Base-by-base conservation (phyloP, 1,140 invertebrate species). In the Drosophila elegans region DNA sequence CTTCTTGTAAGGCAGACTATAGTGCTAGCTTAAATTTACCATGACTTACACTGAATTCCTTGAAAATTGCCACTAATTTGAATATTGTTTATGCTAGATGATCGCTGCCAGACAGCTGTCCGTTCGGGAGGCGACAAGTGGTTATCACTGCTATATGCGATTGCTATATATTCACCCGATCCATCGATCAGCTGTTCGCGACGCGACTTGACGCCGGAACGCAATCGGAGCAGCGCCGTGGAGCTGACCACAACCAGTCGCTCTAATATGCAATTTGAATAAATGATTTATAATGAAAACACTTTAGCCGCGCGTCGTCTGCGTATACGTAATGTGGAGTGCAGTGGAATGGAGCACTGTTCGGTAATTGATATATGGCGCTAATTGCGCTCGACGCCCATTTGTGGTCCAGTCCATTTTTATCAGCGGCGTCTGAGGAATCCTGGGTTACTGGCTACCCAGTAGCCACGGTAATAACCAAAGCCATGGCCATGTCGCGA, bases 231-330 rank as follows among this genome's bases (percentile, higher is more conserved):
- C 34, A 21, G 39, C 44, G 61, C 45, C 34, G 64, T 60, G 39
- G 54, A 34, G 54, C 54, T 68, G 69, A 72, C 64, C 75, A 71
- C 41, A 73, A 72, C 44, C 67, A 82, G 74, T 77, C 48, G 74
- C 52, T 80, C 57, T 68, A 85, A 80, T 84, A 49, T 88, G 71
- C 38, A 84, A 88, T 88, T 89, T 88, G 74, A 88, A 88, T 88
- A 88, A 88, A 88, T 88, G 84, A 88, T 88, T 88, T 88, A 88
- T 88, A 88, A 88, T 88, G 76, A 80, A 88, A 89, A 90, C 85
- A 88, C 74, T 80, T 78, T 68, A 69, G 71, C 61, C 61, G 61
- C 74, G 78, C 73, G 78, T 80, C 74, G 74, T 61, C 66, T 84
- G 73, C 66, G 80, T 76, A 80, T 84, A 78, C 66, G 80, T 78